phyloP scores from a whole-genome alignment of 2,888 invertebrate genomes.

The Tipula unca region DNA sequence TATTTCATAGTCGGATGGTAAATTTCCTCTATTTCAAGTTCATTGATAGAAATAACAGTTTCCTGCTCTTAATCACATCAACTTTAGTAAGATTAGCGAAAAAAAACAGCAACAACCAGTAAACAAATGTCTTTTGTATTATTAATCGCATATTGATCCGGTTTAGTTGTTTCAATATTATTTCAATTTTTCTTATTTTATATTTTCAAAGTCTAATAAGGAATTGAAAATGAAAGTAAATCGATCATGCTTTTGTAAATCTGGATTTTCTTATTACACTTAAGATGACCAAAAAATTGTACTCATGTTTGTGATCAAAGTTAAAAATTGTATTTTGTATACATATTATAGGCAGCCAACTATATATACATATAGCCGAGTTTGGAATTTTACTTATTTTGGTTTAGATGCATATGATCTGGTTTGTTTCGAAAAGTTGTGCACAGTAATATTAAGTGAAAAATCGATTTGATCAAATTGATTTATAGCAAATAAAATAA shows the following conservation, averaged over 20 bases:
- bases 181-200: not conserved
- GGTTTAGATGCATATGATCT: not conserved
- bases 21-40: too few species aligned
- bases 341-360: too few species aligned
- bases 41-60: too few species aligned
- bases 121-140: too few species aligned
- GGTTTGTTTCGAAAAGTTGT: not conserved
- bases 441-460: not conserved
- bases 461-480: not conserved
- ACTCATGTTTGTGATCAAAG: not conserved
- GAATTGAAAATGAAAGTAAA: slow-evolving; percentile 8
- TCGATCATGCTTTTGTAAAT: not conserved
- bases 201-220: not conserved
- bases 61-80: too few species aligned
- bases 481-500: not conserved
- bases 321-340: not conserved
- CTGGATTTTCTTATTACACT: not conserved
- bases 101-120: too few species aligned
- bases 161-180: not conserved
- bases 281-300: not conserved
- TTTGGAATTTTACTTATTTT: not conserved
- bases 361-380: not conserved
- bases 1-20: too few species aligned
- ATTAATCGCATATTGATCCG: not conserved
- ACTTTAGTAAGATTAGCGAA: too few species aligned